A percentile compares a stretch with the other conserved stretches of the same genome.
Conservation (phyloP, 2,113 vertebrate species). For the Vireo altiloquus region DNA sequence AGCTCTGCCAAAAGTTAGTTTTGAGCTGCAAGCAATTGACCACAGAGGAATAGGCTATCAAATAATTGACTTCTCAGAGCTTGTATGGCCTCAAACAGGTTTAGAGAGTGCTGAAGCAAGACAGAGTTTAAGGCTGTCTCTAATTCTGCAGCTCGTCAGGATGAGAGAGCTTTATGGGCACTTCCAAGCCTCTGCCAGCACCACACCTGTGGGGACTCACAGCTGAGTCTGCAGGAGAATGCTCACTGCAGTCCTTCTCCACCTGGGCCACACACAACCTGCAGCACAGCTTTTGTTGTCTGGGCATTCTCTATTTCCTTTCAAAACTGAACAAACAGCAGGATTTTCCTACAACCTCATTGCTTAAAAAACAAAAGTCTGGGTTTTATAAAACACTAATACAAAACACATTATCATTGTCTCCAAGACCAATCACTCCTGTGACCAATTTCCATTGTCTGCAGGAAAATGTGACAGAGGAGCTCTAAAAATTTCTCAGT, state of each 20-base stretch:
- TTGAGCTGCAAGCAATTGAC: conserved; percentile 1
- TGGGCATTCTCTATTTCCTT: neutral
- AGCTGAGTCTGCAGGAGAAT: neutral
- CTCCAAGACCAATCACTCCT: neutral
- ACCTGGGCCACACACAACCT: neutral
- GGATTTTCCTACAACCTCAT: neutral
- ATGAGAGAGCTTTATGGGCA: conserved; percentile 19
- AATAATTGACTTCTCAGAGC: conserved; percentile 32
- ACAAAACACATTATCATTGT: neutral
- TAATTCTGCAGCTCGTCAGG: conserved; percentile 42
- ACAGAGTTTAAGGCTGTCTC: conserved; percentile 13
- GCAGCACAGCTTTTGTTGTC: neutral
- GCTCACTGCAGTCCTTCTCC: neutral
- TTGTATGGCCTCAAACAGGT: conserved; percentile 24
- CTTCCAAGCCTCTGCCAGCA: neutral
- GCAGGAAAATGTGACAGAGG: neutral
- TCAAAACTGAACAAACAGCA: neutral
- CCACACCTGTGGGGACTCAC: neutral
- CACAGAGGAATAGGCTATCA: conserved; percentile 15
- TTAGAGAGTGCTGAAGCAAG: conserved; percentile 34
- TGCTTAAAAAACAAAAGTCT: neutral
- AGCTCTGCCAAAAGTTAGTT: neutral
- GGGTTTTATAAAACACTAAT: neutral
- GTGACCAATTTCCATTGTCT: neutral
- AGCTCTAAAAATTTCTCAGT: neutral